phyloP scores from a whole-genome alignment of 1,140 invertebrate genomes.

The Araneus ventricosus region DNA sequence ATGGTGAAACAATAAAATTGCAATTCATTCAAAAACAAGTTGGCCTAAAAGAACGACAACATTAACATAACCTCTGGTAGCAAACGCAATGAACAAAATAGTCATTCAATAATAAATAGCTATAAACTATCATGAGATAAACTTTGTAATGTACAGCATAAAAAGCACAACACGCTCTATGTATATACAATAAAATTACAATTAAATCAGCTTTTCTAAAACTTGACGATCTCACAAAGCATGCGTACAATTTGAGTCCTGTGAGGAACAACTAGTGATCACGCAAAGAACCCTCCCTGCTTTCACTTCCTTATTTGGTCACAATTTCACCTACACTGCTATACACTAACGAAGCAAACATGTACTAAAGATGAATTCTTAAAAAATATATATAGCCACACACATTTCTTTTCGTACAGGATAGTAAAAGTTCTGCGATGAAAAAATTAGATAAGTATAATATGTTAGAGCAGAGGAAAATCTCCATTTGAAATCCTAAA shows the following conservation, averaged over 20 bases:
- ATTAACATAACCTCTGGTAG: not conserved
- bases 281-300: not conserved
- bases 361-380: constrained; percentile 34
- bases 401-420: not conserved
- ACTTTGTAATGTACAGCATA: not conserved
- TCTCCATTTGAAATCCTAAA: constrained; percentile 6
- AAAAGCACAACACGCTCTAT: constrained; percentile 15
- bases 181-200: constrained; percentile 51
- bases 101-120: not conserved
- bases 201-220: constrained; percentile 20
- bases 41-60: too few relatives aligned
- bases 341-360: constrained; percentile 42
- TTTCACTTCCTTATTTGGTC: too few relatives aligned
- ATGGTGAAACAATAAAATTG: too few relatives aligned
- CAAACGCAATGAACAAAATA: not conserved
- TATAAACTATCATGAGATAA: not conserved
- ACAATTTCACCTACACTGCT: constrained; percentile 27
- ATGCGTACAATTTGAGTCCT: constrained; percentile 8
- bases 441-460: constrained; percentile 1
- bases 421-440: constrained; percentile 14
- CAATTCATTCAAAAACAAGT: too few relatives aligned
- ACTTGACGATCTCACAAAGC: not conserved
- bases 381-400: constrained; percentile 30
- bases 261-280: not conserved
- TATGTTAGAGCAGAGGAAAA: not conserved